Base-by-base conservation (phyloP, 2,888 invertebrate species). In the Lepidocyrtinus sp. region DNA sequence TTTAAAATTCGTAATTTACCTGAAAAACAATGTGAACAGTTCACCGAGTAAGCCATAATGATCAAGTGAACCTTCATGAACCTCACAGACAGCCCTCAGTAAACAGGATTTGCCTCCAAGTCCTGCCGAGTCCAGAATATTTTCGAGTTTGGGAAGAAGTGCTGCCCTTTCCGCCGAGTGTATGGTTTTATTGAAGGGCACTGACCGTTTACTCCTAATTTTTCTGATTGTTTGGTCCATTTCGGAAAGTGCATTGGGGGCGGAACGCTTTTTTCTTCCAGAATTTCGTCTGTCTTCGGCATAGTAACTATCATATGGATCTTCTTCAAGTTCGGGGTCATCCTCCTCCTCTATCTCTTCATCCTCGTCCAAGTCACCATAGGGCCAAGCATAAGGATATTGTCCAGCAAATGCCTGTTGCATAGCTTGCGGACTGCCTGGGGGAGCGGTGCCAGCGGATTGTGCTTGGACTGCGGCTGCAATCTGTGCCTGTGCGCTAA, bases 21-120 rank as follows among this genome's bases (percentile, higher is more conserved):
- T 83, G 68, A 83, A 82, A 59, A 83, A 80, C 55, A 82, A 17
- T 12, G 82, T 82, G 1, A 83, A 9, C 12, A 82, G 9, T 63
- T 83, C 75, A 15, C 83, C 83, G 7, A 82, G 22, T 2, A 82
- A 59, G 15, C 81, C 81, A 46, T 76, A 77, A 36, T 81, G 71
- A 46, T 69, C 62, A 25, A 81, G 26, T 1, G 83, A 79, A n/a
- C 61, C 72, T 68, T 83, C 82, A 68, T 83, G 81, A 15, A 69
- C 61, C 70, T 83, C 83, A 64, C 83, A 83, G 74, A 82, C 55
- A 22, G 83, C 50, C 24, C 83, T 68, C 2, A 82, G 70, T 24
- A 83, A 63, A 63, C 83, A 83, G n/a, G 70, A n/a, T 50, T 80
- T 82, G 2, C 82, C 83, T 55, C 70, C 79, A 2, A 83, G 22